phyloP scores from a whole-genome alignment of 2,888 invertebrate genomes.

The Thymelicus lineola region DNA sequence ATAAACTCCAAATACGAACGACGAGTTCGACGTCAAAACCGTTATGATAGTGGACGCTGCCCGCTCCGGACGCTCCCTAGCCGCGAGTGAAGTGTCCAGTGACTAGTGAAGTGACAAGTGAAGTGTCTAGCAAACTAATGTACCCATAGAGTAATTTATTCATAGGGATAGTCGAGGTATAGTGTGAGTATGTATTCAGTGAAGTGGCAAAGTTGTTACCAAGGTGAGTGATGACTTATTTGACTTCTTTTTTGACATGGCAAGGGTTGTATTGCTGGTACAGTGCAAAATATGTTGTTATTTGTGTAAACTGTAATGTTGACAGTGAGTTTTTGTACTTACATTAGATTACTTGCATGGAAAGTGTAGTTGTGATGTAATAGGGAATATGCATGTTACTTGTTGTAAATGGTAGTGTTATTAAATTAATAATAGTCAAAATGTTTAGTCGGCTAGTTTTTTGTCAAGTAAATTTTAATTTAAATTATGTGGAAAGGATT shows the following conservation, averaged over 20 bases:
- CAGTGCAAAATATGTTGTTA: neutral
- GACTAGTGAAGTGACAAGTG: conserved; percentile 5
- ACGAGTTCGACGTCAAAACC: neutral
- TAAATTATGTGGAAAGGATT: too few species aligned
- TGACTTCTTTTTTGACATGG: too few species aligned
- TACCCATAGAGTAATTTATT: conserved; percentile 19
- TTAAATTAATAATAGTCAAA: too few species aligned
- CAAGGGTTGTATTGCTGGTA: neutral
- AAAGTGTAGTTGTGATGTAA: neutral
- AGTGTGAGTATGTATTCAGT: neutral
- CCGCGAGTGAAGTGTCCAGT: conserved; percentile 9
- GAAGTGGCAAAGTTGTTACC: neutral
- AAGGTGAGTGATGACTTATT: neutral
- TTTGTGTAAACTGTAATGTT: neutral
- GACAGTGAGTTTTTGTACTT: neutral
- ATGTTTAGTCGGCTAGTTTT: too few species aligned
- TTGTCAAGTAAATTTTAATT: too few species aligned
- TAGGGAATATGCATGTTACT: neutral
- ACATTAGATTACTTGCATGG: neutral
- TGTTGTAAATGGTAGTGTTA: too few species aligned
- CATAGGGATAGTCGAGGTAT: conserved; percentile 2
- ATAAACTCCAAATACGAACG: neutral
- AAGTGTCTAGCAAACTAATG: neutral
- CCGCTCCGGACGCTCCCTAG: neutral
- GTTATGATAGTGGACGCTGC: conserved; percentile 16